Base-by-base conservation (phyloP, 1,140 invertebrate genomes). In the Pemphigus obesinymphae region DNA sequence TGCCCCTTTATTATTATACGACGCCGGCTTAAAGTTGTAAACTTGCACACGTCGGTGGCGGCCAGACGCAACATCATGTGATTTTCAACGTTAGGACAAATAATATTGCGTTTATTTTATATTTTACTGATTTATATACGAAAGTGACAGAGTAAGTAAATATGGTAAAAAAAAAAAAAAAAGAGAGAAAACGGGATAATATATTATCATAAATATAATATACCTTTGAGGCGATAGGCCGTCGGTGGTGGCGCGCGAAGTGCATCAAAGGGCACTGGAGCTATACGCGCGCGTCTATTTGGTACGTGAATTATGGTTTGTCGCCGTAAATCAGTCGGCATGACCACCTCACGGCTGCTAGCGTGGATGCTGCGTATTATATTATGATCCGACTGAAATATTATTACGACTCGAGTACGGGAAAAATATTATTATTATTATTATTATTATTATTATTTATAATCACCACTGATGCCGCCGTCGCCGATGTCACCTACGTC, bases 361-460 rank as follows among this genome's bases (percentile, higher is more conserved):
- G 13, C 6, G 4, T 2, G 2, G 48, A 17, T 50, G 48, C 6
- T 26, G 23, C 53, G 3, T 20, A 4, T 2, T n/a, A n/a, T 13
- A 23, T 55, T 26, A 55, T 23, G 53, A 55, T 55, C n/a, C 8
- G 5, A 5, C 53, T 26, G 53, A 55, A 55, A 55, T 26, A 26
- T 55, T 23, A 55, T 55, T 45, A 45, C 43, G 10, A 45, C 43
- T 8, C 23, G n/a, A 6, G 50, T 20, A n/a, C 53, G 53, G 53
- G 53, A 26, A 55, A 55, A 55, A 50, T n/a, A n/a, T n/a, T n/a
- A n/a, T 40, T 40, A 40, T 40, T 40, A 40, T 40, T 40, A 40
- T 40, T 76, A 76, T 76, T 78, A 78, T 78, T 75, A 76, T 55
- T 80, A 80, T 80, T 80, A 80, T 80, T 80, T 63, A 63, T 80